phyloP scores from a whole-genome alignment of 2,888 invertebrate genomes.

The Abrostola triplasia region DNA sequence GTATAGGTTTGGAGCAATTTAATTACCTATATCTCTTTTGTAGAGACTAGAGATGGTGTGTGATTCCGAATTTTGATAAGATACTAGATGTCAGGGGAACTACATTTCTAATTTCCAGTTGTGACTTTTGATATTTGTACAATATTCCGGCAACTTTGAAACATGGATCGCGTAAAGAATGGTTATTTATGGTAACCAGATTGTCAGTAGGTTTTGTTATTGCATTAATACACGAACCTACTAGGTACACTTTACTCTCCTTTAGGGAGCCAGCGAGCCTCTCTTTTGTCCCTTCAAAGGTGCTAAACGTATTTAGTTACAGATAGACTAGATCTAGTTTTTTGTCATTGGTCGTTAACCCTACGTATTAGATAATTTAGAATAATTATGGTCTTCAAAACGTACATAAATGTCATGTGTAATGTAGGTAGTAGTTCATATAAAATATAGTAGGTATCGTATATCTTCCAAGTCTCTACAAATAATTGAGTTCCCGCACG shows the following conservation, averaged over 20 bases:
- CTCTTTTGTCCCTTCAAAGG: too few relatives aligned
- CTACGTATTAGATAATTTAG: background rate
- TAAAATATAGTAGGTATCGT: background rate
- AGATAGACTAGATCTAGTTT: too few relatives aligned
- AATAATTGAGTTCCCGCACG: slow-evolving; percentile 2
- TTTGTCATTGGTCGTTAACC: too few relatives aligned
- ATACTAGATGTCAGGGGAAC: background rate
- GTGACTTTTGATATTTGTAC: background rate
- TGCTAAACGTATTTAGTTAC: too few relatives aligned
- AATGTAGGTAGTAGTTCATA: slow-evolving; percentile 9
- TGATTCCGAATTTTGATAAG: too few relatives aligned
- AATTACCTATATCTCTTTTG: too few relatives aligned
- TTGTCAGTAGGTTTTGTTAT: too few relatives aligned
- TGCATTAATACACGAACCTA: too few relatives aligned
- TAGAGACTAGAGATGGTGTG: too few relatives aligned
- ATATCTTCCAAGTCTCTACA: background rate
- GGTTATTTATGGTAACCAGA: background rate
- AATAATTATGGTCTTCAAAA: background rate
- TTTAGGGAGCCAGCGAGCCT: too few relatives aligned
- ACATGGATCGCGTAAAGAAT: background rate
- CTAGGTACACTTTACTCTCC: too few relatives aligned
- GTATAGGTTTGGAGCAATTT: too few relatives aligned
- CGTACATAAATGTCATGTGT: background rate
- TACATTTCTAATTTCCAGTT: background rate
- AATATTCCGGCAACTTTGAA: background rate